Conservation (phyloP, 2,113 vertebrate species). For the Calonectris borealis region DNA sequence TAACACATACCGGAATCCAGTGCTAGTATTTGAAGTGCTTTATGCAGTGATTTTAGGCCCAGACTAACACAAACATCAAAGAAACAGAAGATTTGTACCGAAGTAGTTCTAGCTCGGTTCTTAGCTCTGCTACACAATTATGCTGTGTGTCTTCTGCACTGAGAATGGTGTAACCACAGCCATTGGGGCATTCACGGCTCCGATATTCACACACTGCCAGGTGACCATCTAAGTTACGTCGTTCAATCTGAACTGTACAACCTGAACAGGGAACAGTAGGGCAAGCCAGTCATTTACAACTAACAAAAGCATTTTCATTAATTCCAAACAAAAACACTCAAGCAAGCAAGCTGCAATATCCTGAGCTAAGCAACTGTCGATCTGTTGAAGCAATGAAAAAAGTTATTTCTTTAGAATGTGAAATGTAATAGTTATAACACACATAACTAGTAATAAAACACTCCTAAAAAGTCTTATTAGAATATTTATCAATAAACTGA, state of each 20-base stretch:
- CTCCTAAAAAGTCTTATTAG: not conserved
- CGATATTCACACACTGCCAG: constrained; percentile 81
- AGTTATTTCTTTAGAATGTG: not conserved
- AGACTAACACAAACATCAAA: not conserved
- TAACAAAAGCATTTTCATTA: not conserved
- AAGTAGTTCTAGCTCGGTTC: constrained; percentile 83
- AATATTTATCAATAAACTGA: not conserved
- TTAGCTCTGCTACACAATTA: constrained; percentile 85
- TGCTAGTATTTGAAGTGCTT: not conserved
- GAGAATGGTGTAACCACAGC: constrained; percentile 81
- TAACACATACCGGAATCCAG: not conserved
- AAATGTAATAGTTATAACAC: not conserved
- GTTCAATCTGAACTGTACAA: constrained; percentile 80
- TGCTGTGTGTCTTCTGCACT: constrained; percentile 79
- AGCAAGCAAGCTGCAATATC: not conserved
- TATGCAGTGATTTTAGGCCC: not conserved
- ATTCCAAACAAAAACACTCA: not conserved
- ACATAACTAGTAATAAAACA: accelerated
- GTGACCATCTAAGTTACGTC: constrained; percentile 79
- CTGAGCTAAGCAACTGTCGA: not conserved
- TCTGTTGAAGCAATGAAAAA: not conserved
- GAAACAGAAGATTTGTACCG: constrained; percentile 65
- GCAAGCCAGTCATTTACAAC: not conserved
- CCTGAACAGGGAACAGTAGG: constrained; percentile 54
- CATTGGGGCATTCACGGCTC: constrained; percentile 81